A percentile compares a stretch with the other conserved stretches of the same genome.
Conservation (phyloP, 2,797 vertebrate genomes). For the Capromys pilorides region DNA sequence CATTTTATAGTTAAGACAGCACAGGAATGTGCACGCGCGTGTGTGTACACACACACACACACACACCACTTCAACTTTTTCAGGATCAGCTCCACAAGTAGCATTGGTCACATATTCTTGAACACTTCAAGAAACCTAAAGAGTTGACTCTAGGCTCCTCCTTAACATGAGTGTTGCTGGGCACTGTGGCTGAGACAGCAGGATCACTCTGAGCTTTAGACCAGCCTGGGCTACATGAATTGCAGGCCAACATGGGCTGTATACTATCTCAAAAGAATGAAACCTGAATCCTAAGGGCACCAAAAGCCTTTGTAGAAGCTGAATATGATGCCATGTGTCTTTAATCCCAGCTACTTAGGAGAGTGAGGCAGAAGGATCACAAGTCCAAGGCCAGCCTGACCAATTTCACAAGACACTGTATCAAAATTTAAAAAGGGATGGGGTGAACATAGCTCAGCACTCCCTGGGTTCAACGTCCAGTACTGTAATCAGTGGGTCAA, state of each 20-base stretch:
- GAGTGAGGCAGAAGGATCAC: not conserved
- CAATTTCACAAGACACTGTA: not conserved
- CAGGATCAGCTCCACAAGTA: slow-evolving; percentile 44
- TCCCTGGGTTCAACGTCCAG: not conserved
- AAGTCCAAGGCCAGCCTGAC: not conserved
- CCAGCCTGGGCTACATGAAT: not conserved
- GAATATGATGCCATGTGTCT: not conserved
- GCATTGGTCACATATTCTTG: slow-evolving; percentile 36
- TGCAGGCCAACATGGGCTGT: not conserved
- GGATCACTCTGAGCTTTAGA: not conserved
- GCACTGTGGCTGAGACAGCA: not conserved
- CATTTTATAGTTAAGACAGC: slow-evolving; percentile 65
- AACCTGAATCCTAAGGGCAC: not conserved
- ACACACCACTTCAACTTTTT: slow-evolving; percentile 23
- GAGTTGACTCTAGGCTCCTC: not conserved
- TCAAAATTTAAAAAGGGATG: not conserved
- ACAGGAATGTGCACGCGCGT: not conserved
- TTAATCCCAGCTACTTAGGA: not conserved
- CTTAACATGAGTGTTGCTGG: not conserved
- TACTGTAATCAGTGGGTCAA: not conserved
- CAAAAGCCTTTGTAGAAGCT: not conserved
- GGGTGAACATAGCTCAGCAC: not conserved
- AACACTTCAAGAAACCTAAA: slow-evolving; percentile 43
- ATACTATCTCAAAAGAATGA: not conserved
- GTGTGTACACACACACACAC: no score